A percentile compares a stretch with the other conserved stretches of the same genome.
Evolutionary conservation across 1,140 invertebrate genomes (phyloP).

Genomic region (Drosophila kohkoa): DNA sequence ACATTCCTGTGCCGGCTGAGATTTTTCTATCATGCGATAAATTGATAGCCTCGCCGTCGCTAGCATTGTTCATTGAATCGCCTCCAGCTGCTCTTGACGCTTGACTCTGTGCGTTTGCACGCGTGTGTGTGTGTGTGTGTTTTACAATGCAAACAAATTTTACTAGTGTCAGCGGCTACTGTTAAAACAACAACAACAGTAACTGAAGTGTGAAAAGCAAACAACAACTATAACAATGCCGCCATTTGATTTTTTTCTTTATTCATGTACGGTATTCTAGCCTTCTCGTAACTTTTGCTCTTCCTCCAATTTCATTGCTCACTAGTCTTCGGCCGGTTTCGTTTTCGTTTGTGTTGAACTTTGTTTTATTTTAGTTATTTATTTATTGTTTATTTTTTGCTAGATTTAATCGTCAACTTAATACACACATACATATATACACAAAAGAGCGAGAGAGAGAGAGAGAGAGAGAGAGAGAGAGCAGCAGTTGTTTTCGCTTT

Average conservation of each 20-base stretch:
- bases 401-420: slow-evolving; percentile 37
- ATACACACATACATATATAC: not conserved
- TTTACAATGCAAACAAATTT: slow-evolving; percentile 43
- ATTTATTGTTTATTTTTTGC: slow-evolving; percentile 14
- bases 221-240: slow-evolving; percentile 40
- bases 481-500: slow-evolving; percentile 10
- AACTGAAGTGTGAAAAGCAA: slow-evolving; percentile 64
- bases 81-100: slow-evolving; percentile 29
- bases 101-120: not conserved
- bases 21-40: slow-evolving; percentile 33
- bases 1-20: slow-evolving; percentile 23
- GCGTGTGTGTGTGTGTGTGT: slow-evolving; percentile 27
- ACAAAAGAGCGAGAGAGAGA: not conserved
- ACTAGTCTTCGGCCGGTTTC: slow-evolving; percentile 22
- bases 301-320: not conserved
- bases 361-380: slow-evolving; percentile 8
- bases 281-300: slow-evolving; percentile 26
- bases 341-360: slow-evolving; percentile 29
- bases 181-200: slow-evolving; percentile 9
- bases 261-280: slow-evolving; percentile 51
- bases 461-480: no score
- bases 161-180: slow-evolving; percentile 19
- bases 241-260: slow-evolving; percentile 38
- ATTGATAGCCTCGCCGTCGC: slow-evolving; percentile 16
- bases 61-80: slow-evolving; percentile 16